Evolutionary conservation across 2,113 vertebrate species (phyloP).

Genomic region (Xenopus borealis): DNA sequence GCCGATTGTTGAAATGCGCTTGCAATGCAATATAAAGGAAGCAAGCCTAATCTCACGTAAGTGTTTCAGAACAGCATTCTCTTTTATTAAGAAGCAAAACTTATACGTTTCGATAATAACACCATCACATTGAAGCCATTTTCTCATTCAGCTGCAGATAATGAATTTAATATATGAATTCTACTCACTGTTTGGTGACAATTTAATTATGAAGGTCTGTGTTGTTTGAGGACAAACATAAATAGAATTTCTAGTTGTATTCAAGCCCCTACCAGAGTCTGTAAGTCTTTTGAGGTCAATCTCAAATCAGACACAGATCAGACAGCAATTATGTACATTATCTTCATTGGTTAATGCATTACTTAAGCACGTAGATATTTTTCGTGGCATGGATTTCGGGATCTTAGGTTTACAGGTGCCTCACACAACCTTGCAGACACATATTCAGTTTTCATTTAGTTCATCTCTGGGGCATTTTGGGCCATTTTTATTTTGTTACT

Average conservation of each 20-base stretch:
- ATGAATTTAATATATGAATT: constrained; percentile 43
- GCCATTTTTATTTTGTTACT: background rate
- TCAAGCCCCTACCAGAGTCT: constrained; percentile 14
- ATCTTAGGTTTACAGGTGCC: background rate
- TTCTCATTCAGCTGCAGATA: background rate
- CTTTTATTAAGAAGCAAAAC: too few relatives aligned
- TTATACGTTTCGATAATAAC: too few relatives aligned
- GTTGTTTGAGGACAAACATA: constrained; percentile 38
- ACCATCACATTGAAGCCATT: background rate
- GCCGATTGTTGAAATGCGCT: too few relatives aligned
- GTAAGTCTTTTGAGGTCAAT: constrained; percentile 43
- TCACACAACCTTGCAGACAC: background rate
- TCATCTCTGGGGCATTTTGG: background rate
- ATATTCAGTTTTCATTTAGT: background rate
- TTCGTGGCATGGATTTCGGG: background rate
- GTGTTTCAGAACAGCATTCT: too few relatives aligned
- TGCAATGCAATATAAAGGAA: too few relatives aligned
- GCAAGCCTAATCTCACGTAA: too few relatives aligned
- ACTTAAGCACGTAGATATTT: constrained; percentile 9
- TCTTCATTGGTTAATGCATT: constrained; percentile 38
- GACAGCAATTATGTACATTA: constrained; percentile 39
- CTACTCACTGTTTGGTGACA: constrained; percentile 29
- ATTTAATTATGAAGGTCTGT: constrained; percentile 36
- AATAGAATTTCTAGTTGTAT: constrained; percentile 18
- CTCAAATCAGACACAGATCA: constrained; percentile 31